These are phyloP conservation scores for Caracal caracal DNA, from an alignment of 2,113 vertebrate species.

Conservation along the genomic window DNA sequence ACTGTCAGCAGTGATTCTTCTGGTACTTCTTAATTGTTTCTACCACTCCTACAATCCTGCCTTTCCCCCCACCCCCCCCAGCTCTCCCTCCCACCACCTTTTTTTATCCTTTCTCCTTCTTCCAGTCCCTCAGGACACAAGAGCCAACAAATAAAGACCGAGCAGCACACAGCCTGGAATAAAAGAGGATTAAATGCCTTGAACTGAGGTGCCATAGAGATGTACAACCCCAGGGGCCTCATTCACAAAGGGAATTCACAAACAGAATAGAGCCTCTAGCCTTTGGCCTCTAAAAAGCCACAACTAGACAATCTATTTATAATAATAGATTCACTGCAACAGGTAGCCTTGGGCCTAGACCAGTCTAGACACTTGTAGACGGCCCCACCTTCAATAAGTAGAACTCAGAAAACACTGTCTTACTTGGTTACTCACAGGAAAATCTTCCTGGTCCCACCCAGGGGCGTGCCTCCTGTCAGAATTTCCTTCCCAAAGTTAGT, in stretches of 20 bases:
- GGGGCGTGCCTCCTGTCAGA: not conserved
- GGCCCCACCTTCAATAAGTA: not conserved
- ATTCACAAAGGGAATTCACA: not conserved
- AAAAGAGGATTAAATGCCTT: not conserved
- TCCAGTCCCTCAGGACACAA: not conserved
- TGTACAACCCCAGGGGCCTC: not conserved
- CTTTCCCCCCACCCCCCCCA: not conserved
- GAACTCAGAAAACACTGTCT: conserved; percentile 32
- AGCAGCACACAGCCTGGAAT: not conserved
- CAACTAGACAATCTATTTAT: not conserved
- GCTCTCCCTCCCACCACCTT: not conserved
- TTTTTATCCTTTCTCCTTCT: not conserved
- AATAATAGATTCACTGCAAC: conserved; percentile 22
- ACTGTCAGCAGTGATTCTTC: not conserved
- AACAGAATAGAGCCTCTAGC: not conserved
- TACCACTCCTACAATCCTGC: not conserved
- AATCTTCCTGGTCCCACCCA: conserved; percentile 32
- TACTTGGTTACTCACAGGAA: conserved; percentile 25
- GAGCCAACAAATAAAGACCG: not conserved
- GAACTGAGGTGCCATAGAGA: not conserved
- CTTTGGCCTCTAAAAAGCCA: not conserved
- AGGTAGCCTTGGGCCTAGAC: conserved; percentile 41
- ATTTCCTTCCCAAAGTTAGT: conserved; percentile 35
- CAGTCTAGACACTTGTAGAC: conserved; percentile 37
- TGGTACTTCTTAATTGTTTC: not conserved